A percentile compares a stretch with the other conserved stretches of the same genome.
Conservation (phyloP, 2,888 invertebrate genomes). For the Leptura quadrifasciata region DNA sequence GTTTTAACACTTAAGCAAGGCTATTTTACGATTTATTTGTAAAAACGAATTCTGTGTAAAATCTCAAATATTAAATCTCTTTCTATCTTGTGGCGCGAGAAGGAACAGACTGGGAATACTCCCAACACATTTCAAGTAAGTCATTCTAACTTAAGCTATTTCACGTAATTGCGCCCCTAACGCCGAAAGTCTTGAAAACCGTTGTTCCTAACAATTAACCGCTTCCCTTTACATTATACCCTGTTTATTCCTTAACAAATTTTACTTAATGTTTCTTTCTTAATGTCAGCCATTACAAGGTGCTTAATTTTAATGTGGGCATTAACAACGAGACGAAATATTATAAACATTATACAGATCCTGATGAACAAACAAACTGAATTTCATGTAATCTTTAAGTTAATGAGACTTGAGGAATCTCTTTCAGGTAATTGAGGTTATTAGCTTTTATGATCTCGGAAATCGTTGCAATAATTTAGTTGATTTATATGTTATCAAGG, state of each 20-base stretch:
- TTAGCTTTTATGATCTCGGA: conserved; percentile 48
- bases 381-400: conserved; percentile 46
- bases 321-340: conserved; percentile 32
- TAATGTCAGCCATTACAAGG: conserved; percentile 59
- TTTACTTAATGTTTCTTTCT: conserved; percentile 58
- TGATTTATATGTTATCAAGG: conserved; percentile 10
- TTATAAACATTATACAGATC: conserved; percentile 33
- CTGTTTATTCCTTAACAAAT: conserved; percentile 59
- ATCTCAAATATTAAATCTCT: conserved; percentile 17
- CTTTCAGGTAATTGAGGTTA: conserved; percentile 48
- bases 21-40: conserved; percentile 1
- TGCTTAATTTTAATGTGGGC: conserved; percentile 57
- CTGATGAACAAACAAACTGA: conserved; percentile 44
- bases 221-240: conserved; percentile 54
- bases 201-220: conserved; percentile 51
- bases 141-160: conserved; percentile 45
- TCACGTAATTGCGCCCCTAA: conserved; percentile 40
- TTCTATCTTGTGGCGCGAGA: conserved; percentile 1
- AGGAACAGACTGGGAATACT: conserved; percentile 24
- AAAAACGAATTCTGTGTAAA: not conserved
- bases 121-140: conserved; percentile 39
- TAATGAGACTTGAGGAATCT: conserved; percentile 52
- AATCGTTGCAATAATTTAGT: conserved; percentile 17
- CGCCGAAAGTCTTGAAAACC: conserved; percentile 38
- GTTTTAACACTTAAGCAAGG: conserved; percentile 2